phyloP scores from a whole-genome alignment of 1,140 invertebrate species.

The Platorchestia sp. region DNA sequence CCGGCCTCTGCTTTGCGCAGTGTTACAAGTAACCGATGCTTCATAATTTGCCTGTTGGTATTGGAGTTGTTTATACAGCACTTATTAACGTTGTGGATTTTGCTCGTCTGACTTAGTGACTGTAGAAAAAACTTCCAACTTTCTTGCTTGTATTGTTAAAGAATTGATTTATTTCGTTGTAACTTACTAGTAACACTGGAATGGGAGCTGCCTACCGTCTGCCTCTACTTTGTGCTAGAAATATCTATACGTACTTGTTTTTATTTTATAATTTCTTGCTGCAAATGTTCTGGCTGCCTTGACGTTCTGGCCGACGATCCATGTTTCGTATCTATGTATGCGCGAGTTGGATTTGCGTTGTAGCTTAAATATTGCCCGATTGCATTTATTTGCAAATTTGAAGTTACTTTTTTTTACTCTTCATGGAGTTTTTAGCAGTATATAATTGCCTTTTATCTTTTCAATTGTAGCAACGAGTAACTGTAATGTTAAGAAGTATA shows the following conservation, averaged over 20 bases:
- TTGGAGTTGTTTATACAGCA: neutral
- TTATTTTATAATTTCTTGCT: neutral
- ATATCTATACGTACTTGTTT: neutral
- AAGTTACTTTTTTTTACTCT: too few species aligned
- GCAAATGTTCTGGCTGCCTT: neutral
- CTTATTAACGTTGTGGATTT: neutral
- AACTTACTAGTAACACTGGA: neutral
- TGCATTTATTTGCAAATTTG: too few species aligned
- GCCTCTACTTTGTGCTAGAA: neutral
- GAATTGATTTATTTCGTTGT: neutral
- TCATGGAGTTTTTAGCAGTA: too few species aligned
- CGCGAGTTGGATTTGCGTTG: too few species aligned
- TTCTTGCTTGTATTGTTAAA: neutral
- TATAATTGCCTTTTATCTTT: too few species aligned
- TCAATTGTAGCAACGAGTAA: too few species aligned
- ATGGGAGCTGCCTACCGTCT: neutral
- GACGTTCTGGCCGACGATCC: too few species aligned
- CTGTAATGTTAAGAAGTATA: too few species aligned
- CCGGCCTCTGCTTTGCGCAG: neutral
- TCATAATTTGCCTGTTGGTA: neutral
- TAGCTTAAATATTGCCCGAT: too few species aligned
- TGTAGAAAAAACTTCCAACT: neutral
- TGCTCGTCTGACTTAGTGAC: neutral
- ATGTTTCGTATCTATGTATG: too few species aligned
- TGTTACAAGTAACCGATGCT: neutral